phyloP scores from a whole-genome alignment of 2,113 vertebrate genomes.

The Myocastor coypus region DNA sequence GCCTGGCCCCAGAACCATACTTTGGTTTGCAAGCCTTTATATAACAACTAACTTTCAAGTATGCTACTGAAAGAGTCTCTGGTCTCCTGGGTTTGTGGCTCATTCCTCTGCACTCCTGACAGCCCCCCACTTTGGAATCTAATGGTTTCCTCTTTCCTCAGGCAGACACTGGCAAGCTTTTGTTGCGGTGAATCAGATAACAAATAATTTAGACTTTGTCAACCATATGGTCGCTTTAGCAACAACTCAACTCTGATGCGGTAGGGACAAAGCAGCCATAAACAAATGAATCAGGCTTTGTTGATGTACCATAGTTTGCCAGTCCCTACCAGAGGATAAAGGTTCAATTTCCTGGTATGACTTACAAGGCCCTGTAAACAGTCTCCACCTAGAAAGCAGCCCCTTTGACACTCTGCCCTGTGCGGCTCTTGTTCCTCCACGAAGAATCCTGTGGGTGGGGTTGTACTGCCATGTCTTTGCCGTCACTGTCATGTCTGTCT shows the following conservation, averaged over 20 bases:
- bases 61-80: neutral
- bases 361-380: neutral
- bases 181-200: neutral
- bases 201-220: neutral
- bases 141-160: neutral
- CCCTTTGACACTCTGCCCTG: neutral
- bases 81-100: neutral
- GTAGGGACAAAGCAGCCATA: neutral
- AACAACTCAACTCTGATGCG: neutral
- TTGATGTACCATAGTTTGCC: neutral
- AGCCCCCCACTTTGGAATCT: neutral
- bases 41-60: neutral
- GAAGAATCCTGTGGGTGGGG: neutral
- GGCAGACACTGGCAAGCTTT: neutral
- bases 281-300: neutral
- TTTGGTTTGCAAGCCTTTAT: neutral
- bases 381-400: neutral
- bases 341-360: neutral
- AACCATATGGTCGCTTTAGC: neutral
- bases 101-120: neutral
- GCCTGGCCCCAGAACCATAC: no score
- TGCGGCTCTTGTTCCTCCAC: neutral
- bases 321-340: neutral
- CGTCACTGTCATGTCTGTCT: neutral
- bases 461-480: neutral